Conservation (phyloP, 2,888 invertebrate genomes). For the Chesias legatella region DNA sequence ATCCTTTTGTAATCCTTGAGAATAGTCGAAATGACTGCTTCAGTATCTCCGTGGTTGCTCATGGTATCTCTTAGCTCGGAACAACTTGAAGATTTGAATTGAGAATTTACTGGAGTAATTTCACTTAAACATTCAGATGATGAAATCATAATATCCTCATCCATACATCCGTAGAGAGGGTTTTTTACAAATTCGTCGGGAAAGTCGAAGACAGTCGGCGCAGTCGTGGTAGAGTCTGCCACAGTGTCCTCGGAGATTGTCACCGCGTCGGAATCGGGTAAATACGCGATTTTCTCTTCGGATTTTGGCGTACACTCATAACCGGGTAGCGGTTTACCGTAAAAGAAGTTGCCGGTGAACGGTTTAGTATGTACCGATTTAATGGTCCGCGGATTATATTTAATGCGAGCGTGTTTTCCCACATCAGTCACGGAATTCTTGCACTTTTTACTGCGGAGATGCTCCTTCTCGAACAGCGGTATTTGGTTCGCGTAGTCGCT, state of each 20-base stretch:
- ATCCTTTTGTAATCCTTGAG: constrained; percentile 70
- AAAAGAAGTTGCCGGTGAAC: constrained; percentile 73
- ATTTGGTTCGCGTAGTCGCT: constrained; percentile 77
- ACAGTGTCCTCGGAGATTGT: constrained; percentile 67
- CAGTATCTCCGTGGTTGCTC: constrained; percentile 46
- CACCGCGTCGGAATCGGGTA: constrained; percentile 68
- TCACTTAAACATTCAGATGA: constrained; percentile 54
- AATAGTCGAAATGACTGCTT: constrained; percentile 53
- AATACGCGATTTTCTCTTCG: constrained; percentile 66
- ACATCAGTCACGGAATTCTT: constrained; percentile 67
- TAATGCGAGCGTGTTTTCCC: constrained; percentile 58
- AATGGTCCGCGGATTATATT: constrained; percentile 55
- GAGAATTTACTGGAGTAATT: constrained; percentile 62
- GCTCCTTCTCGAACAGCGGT: constrained; percentile 65
- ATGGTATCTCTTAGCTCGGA: constrained; percentile 65
- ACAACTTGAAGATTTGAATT: constrained; percentile 65
- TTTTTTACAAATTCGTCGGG: constrained; percentile 63
- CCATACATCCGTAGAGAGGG: constrained; percentile 64
- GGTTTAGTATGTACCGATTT: constrained; percentile 70
- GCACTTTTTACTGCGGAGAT: constrained; percentile 54
- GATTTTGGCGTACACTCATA: constrained; percentile 58
- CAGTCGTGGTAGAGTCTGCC: constrained; percentile 58
- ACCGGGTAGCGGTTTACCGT: constrained; percentile 68
- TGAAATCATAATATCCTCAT: constrained; percentile 50
- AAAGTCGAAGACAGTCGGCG: constrained; percentile 58